Conservation (phyloP, 2,113 vertebrate species). For the Pachypanchax playfairii region DNA sequence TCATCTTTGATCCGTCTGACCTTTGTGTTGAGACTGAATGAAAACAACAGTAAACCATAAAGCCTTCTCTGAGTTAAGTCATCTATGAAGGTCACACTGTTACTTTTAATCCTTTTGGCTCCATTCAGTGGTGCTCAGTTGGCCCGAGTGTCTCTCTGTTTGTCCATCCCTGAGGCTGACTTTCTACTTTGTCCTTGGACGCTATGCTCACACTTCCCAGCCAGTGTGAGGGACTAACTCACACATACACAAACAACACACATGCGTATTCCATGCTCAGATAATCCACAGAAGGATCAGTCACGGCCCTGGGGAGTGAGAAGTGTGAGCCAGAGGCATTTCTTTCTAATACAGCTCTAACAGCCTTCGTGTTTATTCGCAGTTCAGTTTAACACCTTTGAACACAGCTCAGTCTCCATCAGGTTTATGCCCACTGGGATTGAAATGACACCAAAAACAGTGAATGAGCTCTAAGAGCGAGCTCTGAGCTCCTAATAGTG, state of each 20-base stretch:
- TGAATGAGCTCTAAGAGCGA: slow-evolving; percentile 17
- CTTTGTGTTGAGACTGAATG: slow-evolving; percentile 19
- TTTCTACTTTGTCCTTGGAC: slow-evolving; percentile 59
- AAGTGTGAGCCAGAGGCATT: slow-evolving; percentile 46
- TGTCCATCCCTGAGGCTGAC: slow-evolving; percentile 45
- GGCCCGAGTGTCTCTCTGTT: slow-evolving; percentile 30
- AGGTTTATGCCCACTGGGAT: slow-evolving; percentile 9
- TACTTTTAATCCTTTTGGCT: slow-evolving; percentile 59
- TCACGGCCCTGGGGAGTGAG: slow-evolving; percentile 27
- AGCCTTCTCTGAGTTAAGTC: slow-evolving; percentile 14
- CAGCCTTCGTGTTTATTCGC: slow-evolving; percentile 57
- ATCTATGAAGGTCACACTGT: slow-evolving; percentile 58
- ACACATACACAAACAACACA: neutral
- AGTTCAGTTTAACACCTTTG: slow-evolving; percentile 58
- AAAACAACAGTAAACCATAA: slow-evolving; percentile 24
- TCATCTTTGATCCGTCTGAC: slow-evolving; percentile 13
- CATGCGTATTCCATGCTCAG: slow-evolving; percentile 7
- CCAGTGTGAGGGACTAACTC: slow-evolving; percentile 8
- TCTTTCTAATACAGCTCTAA: slow-evolving; percentile 50
- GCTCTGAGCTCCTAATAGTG: too few species aligned
- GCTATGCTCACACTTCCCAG: slow-evolving; percentile 36
- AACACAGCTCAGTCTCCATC: slow-evolving; percentile 21
- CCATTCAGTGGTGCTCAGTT: slow-evolving; percentile 21
- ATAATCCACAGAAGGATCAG: slow-evolving; percentile 21
- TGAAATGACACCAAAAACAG: slow-evolving; percentile 38